These are phyloP conservation scores for Siniperca chuatsi DNA, from an alignment of 2,113 vertebrate genomes.

Conservation along the genomic window DNA sequence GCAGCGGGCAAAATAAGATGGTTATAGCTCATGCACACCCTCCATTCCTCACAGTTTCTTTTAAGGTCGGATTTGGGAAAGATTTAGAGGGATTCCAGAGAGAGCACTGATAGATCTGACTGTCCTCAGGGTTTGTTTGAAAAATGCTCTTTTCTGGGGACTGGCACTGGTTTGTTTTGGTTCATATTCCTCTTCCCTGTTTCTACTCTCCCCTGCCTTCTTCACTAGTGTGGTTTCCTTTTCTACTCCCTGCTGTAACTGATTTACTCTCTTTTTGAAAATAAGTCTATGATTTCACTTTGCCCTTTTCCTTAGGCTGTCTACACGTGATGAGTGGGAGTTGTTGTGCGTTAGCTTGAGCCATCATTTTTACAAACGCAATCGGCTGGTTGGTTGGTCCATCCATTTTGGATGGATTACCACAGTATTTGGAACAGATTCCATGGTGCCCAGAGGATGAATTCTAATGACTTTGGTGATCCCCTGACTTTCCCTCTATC, in stretches of 20 bases:
- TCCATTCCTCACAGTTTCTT: constrained; percentile 33
- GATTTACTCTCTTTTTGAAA: neutral
- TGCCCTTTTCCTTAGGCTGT: neutral
- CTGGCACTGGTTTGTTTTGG: constrained; percentile 33
- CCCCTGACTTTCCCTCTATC: too few species aligned
- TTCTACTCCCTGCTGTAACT: neutral
- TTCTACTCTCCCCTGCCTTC: neutral
- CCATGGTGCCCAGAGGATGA: neutral
- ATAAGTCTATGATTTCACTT: neutral
- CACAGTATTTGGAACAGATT: neutral
- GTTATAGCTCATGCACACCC: constrained; percentile 13
- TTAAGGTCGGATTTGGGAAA: constrained; percentile 55
- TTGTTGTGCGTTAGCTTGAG: neutral
- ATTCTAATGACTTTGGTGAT: neutral
- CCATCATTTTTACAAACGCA: neutral
- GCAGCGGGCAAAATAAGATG: neutral
- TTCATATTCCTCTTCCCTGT: neutral
- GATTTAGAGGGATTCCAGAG: constrained; percentile 52
- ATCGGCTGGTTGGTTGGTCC: neutral
- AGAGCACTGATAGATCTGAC: constrained; percentile 26
- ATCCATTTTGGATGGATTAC: neutral
- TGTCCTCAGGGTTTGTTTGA: constrained; percentile 50
- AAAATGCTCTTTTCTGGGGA: constrained; percentile 44
- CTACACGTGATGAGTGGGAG: neutral
- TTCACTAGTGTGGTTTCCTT: constrained; percentile 15